phyloP scores from a whole-genome alignment of 1,140 invertebrate species.

The Drosophila guanche region DNA sequence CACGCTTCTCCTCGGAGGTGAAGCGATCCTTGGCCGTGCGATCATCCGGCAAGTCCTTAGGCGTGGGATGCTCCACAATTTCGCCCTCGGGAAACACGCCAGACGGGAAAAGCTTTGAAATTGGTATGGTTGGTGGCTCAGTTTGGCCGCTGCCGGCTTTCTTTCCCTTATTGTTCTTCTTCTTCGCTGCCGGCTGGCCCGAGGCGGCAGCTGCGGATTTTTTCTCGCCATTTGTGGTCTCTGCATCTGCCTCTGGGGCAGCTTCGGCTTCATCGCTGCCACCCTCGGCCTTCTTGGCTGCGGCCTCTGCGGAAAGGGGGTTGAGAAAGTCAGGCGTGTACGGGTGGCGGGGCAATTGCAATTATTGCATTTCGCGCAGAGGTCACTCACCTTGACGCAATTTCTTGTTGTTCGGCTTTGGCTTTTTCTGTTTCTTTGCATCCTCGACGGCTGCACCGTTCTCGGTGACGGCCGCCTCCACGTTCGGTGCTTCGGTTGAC shows the following conservation, averaged over 20 bases:
- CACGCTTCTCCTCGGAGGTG: constrained; percentile 95
- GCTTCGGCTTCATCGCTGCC: constrained; percentile 83
- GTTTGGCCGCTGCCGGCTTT: constrained; percentile 86
- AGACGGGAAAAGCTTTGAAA: constrained; percentile 93
- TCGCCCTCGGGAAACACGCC: constrained; percentile 91
- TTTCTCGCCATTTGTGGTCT: constrained; percentile 75
- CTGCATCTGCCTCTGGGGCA: constrained; percentile 76
- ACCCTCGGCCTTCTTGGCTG: constrained; percentile 68
- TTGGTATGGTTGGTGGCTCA: constrained; percentile 93
- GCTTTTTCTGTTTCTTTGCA: constrained; percentile 79
- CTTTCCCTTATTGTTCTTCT: constrained; percentile 88
- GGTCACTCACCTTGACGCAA: constrained; percentile 79
- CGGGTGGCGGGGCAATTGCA: constrained; percentile 16
- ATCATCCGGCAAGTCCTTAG: constrained; percentile 88
- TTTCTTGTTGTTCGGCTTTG: constrained; percentile 83
- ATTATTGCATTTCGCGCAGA: constrained; percentile 21
- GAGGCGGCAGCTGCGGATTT: constrained; percentile 83
- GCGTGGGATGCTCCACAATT: constrained; percentile 89
- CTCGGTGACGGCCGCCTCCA: constrained; percentile 42
- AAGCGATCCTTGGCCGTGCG: constrained; percentile 94
- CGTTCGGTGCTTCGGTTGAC: constrained; percentile 51
- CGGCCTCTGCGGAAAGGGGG: constrained; percentile 60
- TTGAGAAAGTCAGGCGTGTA: background rate
- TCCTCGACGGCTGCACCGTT: constrained; percentile 51
- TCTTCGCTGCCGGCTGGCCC: constrained; percentile 86